Evolutionary conservation across 30 jellyfish, hydroid and myxozoan genomes (phyloP).

Genomic region (Turritopsis rubra): DNA sequence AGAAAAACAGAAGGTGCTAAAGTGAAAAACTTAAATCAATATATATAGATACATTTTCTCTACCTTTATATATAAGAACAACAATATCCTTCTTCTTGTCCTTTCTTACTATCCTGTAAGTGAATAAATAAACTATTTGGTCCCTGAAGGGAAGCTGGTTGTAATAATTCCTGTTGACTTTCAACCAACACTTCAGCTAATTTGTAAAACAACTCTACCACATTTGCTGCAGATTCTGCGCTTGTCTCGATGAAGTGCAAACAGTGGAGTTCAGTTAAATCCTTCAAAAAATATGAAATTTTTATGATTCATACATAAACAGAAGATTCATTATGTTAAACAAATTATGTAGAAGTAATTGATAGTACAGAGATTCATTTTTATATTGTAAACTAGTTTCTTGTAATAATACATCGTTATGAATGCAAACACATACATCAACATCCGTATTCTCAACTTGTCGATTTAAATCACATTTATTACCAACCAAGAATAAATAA

Average conservation of each 20-base stretch:
- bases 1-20: background rate
- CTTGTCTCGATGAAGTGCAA: slow-evolving; percentile 11
- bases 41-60: background rate
- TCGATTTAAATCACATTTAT: slow-evolving; percentile 30
- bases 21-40: background rate
- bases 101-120: background rate
- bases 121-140: slow-evolving; percentile 25
- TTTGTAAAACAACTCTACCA: slow-evolving; percentile 6
- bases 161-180: background rate
- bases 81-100: slow-evolving; percentile 17
- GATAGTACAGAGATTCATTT: too few species aligned
- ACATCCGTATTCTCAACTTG: slow-evolving; percentile 1
- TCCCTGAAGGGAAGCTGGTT: slow-evolving; percentile 17
- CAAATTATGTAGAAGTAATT: too few species aligned
- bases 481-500: slow-evolving; percentile 28
- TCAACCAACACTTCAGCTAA: slow-evolving; percentile 33
- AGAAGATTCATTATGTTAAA: too few species aligned
- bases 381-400: too few species aligned
- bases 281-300: background rate
- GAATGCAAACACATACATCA: slow-evolving; percentile 28
- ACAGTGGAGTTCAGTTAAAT: slow-evolving; percentile 14
- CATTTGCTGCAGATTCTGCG: slow-evolving; percentile 18
- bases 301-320: too few species aligned
- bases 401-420: too few species aligned
- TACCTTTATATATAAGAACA: slow-evolving; percentile 15